phyloP scores from a whole-genome alignment of 2,797 vertebrate genomes.

The Macropus fuliginosus region DNA sequence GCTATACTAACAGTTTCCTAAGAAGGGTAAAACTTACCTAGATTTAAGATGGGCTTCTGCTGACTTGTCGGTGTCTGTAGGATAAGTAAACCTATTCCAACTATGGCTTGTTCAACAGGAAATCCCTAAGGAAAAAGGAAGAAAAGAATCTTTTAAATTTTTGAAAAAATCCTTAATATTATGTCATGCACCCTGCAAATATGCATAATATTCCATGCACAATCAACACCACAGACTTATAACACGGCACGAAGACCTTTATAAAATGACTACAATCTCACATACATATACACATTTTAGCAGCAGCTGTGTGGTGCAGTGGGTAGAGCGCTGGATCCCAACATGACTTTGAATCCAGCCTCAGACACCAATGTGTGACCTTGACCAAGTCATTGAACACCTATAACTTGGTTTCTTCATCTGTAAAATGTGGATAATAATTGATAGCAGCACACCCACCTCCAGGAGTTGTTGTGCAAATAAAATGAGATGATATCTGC shows the following conservation, averaged over 20 bases:
- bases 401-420: background rate
- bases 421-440: background rate
- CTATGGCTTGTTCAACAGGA: slow-evolving; percentile 88
- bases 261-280: background rate
- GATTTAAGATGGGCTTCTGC: slow-evolving; percentile 89
- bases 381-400: background rate
- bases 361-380: background rate
- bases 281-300: background rate
- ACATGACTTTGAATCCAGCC: background rate
- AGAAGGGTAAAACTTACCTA: slow-evolving; percentile 87
- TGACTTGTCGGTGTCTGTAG: slow-evolving; percentile 90
- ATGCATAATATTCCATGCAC: background rate
- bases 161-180: slow-evolving; percentile 29
- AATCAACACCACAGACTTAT: slow-evolving; percentile 1
- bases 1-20: background rate
- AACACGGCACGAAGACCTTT: background rate
- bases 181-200: background rate
- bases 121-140: slow-evolving; percentile 85
- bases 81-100: slow-evolving; percentile 91
- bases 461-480: background rate
- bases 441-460: background rate
- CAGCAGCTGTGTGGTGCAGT: background rate
- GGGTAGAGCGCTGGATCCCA: background rate
- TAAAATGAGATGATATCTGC: background rate
- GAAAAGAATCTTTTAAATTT: slow-evolving; percentile 7